Evolutionary conservation across 2,888 invertebrate species (phyloP).

Genomic region (Noctuana brunneofusca): DNA sequence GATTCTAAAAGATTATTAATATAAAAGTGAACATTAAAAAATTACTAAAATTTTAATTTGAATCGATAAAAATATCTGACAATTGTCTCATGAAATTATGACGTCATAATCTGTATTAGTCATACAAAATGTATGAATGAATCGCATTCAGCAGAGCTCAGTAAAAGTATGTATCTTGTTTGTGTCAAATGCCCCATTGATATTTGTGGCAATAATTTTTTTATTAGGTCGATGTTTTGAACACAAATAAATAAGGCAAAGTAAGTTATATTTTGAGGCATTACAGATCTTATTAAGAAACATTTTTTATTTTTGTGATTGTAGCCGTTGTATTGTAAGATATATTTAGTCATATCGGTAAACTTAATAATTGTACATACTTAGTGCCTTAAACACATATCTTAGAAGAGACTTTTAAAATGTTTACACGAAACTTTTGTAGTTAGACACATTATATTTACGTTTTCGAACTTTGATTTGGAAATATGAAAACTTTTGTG

Average conservation of each 20-base stretch:
- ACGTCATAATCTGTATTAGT: no score
- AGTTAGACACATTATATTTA: neutral
- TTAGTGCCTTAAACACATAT: slow-evolving; percentile 27
- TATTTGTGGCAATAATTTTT: neutral
- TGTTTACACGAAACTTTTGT: slow-evolving; percentile 13
- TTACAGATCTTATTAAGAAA: neutral
- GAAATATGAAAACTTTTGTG: neutral
- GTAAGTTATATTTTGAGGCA: neutral
- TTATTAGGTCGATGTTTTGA: neutral
- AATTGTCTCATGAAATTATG: no score
- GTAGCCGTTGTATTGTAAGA: neutral
- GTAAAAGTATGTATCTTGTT: no score
- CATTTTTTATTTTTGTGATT: slow-evolving; percentile 1
- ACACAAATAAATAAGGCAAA: neutral
- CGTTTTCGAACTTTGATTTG: slow-evolving; percentile 13
- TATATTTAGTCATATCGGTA: slow-evolving; percentile 13
- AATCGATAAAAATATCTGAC: no score
- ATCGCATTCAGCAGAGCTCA: no score
- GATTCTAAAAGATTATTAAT: no score
- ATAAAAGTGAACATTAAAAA: no score
- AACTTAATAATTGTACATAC: slow-evolving; percentile 18
- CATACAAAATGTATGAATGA: no score
- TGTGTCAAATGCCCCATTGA: no score
- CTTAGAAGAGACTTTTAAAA: slow-evolving; percentile 17
- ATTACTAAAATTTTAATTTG: no score